Evolutionary conservation across 2,888 invertebrate genomes (phyloP).

Genomic region (Plagiodera versicolora): DNA sequence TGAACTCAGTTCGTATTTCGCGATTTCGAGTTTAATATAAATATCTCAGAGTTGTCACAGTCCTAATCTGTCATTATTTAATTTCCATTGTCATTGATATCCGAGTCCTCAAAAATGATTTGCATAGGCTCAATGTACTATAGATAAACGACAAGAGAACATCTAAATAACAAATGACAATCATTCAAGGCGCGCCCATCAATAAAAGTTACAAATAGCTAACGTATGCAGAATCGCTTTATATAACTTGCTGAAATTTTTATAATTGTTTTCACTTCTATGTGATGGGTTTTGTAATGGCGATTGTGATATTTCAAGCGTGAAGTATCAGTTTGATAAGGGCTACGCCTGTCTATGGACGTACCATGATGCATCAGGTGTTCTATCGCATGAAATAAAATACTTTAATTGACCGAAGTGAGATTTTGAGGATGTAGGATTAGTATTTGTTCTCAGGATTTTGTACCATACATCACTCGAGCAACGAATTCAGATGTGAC

Average conservation of each 20-base stretch:
- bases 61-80: neutral
- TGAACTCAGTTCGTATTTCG: too few species aligned
- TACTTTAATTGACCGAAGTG: too few species aligned
- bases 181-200: slow-evolving; percentile 24
- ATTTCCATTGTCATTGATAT: neutral
- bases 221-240: slow-evolving; percentile 17
- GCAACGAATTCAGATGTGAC: too few species aligned
- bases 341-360: slow-evolving; percentile 38
- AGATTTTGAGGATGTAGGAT: too few species aligned
- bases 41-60: neutral
- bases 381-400: too few species aligned
- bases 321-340: slow-evolving; percentile 35
- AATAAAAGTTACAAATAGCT: slow-evolving; percentile 25
- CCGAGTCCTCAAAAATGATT: neutral
- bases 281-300: slow-evolving; percentile 18
- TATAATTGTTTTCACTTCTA: slow-evolving; percentile 20
- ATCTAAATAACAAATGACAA: slow-evolving; percentile 24
- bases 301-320: slow-evolving; percentile 26
- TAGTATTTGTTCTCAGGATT: too few species aligned
- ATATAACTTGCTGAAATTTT: slow-evolving; percentile 19
- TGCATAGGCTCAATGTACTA: neutral
- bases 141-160: neutral
- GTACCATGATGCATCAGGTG: neutral
- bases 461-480: too few species aligned
- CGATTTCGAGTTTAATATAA: neutral